Conservation (phyloP, 2,888 invertebrate genomes). For the Cryptocephalus moraei region DNA sequence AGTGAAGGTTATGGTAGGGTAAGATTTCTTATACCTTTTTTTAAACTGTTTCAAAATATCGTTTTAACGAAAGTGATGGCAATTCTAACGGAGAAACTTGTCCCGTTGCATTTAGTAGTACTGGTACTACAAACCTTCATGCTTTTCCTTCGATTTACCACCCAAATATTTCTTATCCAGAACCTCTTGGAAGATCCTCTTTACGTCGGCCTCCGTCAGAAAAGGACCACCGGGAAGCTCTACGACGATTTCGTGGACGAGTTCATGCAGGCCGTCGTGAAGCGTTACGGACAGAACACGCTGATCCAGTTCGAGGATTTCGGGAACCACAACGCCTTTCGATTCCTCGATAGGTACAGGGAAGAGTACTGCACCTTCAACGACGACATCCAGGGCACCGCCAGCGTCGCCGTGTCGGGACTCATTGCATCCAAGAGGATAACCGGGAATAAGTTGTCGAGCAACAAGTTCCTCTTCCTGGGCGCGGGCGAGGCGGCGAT, state of each 20-base stretch:
- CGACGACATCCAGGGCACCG: slow-evolving; percentile 88
- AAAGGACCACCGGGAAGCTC: slow-evolving; percentile 69
- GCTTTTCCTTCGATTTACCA: background rate
- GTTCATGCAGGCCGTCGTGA: slow-evolving; percentile 90
- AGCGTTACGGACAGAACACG: slow-evolving; percentile 77
- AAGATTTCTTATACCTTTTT: too few relatives aligned
- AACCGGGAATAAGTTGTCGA: slow-evolving; percentile 65
- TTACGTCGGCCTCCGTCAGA: slow-evolving; percentile 86
- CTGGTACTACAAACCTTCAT: too few relatives aligned
- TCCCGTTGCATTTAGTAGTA: too few relatives aligned
- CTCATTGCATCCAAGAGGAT: slow-evolving; percentile 69
- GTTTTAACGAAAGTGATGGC: too few relatives aligned
- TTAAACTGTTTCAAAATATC: too few relatives aligned
- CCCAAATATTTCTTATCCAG: slow-evolving; percentile 40
- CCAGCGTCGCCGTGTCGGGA: slow-evolving; percentile 91
- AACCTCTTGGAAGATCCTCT: slow-evolving; percentile 83
- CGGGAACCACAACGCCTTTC: slow-evolving; percentile 94
- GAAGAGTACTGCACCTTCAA: slow-evolving; percentile 94
- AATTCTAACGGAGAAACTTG: too few relatives aligned
- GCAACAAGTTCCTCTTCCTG: slow-evolving; percentile 84
- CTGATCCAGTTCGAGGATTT: slow-evolving; percentile 86
- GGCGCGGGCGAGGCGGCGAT: slow-evolving; percentile 61
- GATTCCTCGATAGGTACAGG: slow-evolving; percentile 83
- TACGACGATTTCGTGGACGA: slow-evolving; percentile 94
- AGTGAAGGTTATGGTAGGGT: too few relatives aligned